phyloP scores from a whole-genome alignment of 2,113 vertebrate species.

The Salvelinus fontinalis region DNA sequence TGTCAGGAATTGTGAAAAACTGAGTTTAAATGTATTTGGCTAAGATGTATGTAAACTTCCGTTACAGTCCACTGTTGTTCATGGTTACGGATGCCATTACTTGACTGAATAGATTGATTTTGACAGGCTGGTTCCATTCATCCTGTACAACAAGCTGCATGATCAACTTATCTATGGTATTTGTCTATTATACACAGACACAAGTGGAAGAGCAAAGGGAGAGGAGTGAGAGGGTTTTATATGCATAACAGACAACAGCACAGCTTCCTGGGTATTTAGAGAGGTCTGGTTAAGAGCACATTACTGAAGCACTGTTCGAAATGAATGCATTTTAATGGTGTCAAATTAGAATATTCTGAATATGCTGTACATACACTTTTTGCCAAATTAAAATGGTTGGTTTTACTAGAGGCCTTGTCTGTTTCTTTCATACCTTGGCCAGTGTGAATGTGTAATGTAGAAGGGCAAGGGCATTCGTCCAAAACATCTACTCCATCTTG shows the following conservation, averaged over 20 bases:
- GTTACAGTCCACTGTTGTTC: constrained; percentile 43
- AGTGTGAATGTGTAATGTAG: constrained; percentile 10
- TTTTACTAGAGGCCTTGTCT: constrained; percentile 65
- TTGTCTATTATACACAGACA: constrained; percentile 17
- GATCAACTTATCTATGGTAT: background rate
- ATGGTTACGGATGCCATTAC: constrained; percentile 54
- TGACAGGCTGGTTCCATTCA: constrained; percentile 20
- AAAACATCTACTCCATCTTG: constrained; percentile 40
- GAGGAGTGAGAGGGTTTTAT: constrained; percentile 39
- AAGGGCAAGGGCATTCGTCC: constrained; percentile 32
- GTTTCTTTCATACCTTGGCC: constrained; percentile 33
- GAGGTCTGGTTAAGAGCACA: constrained; percentile 71
- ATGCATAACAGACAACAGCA: constrained; percentile 69
- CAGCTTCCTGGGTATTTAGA: constrained; percentile 63
- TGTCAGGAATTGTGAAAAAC: too few species aligned
- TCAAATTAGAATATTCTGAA: constrained; percentile 67
- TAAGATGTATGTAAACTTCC: too few species aligned
- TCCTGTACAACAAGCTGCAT: constrained; percentile 23
- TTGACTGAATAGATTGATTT: constrained; percentile 34
- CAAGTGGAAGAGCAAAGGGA: background rate
- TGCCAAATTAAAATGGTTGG: constrained; percentile 70
- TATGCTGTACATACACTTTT: constrained; percentile 74
- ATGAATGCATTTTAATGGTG: constrained; percentile 70
- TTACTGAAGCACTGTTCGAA: constrained; percentile 67
- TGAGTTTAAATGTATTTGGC: too few species aligned